These are phyloP conservation scores for Poeciliopsis retropinna DNA, from an alignment of 2,113 vertebrate genomes.

Conservation along the genomic window DNA sequence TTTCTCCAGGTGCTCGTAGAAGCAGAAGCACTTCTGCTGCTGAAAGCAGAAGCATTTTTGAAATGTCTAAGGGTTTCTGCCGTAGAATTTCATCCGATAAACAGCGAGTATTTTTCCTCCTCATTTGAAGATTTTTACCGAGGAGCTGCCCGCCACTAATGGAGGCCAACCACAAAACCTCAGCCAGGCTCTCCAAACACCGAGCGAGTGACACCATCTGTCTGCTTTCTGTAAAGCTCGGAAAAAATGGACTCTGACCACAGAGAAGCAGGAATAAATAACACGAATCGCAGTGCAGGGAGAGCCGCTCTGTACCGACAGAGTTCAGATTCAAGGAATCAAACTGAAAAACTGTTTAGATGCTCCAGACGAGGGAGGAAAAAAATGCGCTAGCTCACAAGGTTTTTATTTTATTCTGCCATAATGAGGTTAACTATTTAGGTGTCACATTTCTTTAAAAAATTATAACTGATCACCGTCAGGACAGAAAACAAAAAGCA, in stretches of 20 bases:
- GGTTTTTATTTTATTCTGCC: too few species aligned
- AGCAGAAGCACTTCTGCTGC: background rate
- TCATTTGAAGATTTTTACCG: background rate
- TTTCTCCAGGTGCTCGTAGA: too few species aligned
- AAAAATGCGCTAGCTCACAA: too few species aligned
- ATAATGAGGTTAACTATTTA: too few species aligned
- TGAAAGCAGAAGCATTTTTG: background rate
- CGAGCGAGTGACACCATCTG: background rate
- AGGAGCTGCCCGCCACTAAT: conserved; percentile 64
- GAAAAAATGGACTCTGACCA: background rate
- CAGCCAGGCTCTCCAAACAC: conserved; percentile 80
- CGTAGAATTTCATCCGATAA: background rate
- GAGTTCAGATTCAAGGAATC: too few species aligned
- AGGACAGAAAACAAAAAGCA: too few species aligned
- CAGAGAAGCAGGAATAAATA: background rate
- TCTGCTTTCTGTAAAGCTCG: conserved; percentile 39
- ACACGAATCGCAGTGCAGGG: background rate
- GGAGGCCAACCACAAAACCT: conserved; percentile 80
- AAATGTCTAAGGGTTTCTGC: background rate
- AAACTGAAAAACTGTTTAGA: too few species aligned
- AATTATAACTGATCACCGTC: too few species aligned
- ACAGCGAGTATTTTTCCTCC: background rate
- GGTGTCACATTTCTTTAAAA: too few species aligned
- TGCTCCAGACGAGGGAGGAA: too few species aligned
- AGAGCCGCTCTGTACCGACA: too few species aligned